Percentiles rank a stretch among this genome's conserved stretches.
phyloP scores from a whole-genome alignment of 2,888 invertebrate species.

The Apamea epomidion region DNA sequence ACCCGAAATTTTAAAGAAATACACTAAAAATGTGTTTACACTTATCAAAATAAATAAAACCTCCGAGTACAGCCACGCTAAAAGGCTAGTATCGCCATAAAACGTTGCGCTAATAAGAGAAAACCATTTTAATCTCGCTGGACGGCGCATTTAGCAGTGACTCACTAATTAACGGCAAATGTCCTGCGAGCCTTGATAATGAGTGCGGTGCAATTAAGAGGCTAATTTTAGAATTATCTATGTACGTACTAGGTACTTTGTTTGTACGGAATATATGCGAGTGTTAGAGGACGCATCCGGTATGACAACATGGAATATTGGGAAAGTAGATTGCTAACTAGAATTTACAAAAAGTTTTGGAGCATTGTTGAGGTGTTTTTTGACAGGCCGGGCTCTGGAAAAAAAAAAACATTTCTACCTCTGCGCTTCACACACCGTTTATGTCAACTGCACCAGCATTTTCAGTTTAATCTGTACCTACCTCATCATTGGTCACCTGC shows the following conservation, averaged over 20 bases:
- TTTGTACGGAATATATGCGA: slow-evolving; percentile 5
- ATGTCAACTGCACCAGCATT: neutral
- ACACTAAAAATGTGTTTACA: neutral
- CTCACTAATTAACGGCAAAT: slow-evolving; percentile 60
- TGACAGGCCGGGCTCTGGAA: neutral
- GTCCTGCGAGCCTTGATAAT: slow-evolving; percentile 64
- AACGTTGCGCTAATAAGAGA: slow-evolving; percentile 50
- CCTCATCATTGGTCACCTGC: neutral
- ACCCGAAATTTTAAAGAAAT: neutral
- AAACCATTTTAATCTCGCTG: slow-evolving; percentile 51
- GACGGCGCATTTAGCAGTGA: slow-evolving; percentile 38
- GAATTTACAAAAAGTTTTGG: neutral
- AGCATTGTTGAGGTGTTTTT: neutral
- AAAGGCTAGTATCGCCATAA: neutral
- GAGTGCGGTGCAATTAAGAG: slow-evolving; percentile 58
- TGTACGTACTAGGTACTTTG: neutral
- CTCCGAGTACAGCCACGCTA: neutral
- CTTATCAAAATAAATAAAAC: neutral
- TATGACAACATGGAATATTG: slow-evolving; percentile 7
- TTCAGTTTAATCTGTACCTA: neutral
- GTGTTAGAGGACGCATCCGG: slow-evolving; percentile 41
- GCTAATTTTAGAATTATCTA: slow-evolving; percentile 60
- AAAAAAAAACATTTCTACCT: neutral
- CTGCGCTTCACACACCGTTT: neutral
- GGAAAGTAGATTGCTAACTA: slow-evolving; percentile 16